phyloP scores from a whole-genome alignment of 1,140 invertebrate species.

The Sitophilus oryzae region DNA sequence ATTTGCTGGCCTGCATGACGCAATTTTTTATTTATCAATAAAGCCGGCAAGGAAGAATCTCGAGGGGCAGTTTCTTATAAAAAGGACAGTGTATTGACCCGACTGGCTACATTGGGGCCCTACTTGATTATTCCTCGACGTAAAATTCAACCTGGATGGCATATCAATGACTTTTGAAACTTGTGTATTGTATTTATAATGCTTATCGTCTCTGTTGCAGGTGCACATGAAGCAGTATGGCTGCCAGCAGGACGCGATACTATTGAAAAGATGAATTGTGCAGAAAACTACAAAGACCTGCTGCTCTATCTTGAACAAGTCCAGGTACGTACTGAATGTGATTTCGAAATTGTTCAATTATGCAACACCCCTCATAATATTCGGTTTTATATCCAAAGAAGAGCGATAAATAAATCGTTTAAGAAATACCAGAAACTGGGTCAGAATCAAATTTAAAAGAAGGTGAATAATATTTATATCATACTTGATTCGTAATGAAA shows the following conservation, averaged over 20 bases:
- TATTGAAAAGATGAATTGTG: conserved; percentile 28
- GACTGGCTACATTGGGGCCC: not conserved
- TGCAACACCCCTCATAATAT: not conserved
- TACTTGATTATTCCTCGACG: conserved; percentile 5
- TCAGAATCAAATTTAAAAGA: too few relatives aligned
- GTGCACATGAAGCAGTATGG: conserved; percentile 22
- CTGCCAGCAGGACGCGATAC: conserved; percentile 12
- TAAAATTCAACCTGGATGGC: conserved; percentile 11
- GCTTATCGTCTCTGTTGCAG: conserved; percentile 19
- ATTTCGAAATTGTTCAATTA: conserved; percentile 2
- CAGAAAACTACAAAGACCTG: conserved; percentile 31
- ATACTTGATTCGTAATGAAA: too few relatives aligned
- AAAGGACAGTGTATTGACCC: conserved; percentile 3
- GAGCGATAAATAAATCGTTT: too few relatives aligned
- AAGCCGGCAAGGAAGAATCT: too few relatives aligned
- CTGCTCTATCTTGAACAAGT: conserved; percentile 31
- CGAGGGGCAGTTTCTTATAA: not conserved
- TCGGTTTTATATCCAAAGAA: too few relatives aligned
- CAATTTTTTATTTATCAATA: too few relatives aligned
- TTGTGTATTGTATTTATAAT: conserved; percentile 22
- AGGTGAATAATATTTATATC: too few relatives aligned
- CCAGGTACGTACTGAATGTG: conserved; percentile 26
- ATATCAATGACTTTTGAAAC: conserved; percentile 23
- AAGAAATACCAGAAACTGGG: too few relatives aligned
- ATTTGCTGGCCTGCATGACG: too few relatives aligned